Evolutionary conservation across 2,113 vertebrate species (phyloP), one percentile per base, ranked within the genome.

Genomic region (Ptychochromis oligacanthus): DNA sequence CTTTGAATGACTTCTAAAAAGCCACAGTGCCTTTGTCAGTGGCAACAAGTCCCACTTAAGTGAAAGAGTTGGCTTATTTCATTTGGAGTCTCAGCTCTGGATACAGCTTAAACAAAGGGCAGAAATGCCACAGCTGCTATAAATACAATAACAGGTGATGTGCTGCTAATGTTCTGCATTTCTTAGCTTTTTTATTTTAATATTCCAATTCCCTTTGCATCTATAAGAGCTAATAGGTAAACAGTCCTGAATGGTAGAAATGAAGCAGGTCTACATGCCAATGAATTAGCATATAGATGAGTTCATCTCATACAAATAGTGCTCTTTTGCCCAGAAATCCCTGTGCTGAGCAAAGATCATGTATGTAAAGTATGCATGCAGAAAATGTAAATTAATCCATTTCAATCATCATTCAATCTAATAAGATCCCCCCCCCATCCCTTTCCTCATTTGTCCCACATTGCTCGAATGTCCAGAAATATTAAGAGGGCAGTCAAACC

Each of bases 221-320:
- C 93, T 94, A 93, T 93, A 89, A 93, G 88, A 93, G 93, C 95
- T 96, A 96, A 96, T 96, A 95, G 94, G 96, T 96, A 96, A 96
- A 96, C 95, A 96, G 93, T 93, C 92, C 88, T 95, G 95, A 93
- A 95, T 93, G 92, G 92, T 87, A 94, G 93, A 95, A 95, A 95
- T 94, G 95, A 96, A 93, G 93, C 95, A 95, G 93, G 94, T 94
- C 94, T 95, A 95, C 94, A 95, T 95, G 92, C 92, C 93, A 93
- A 95, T 94, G 95, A 96, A 96, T 96, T 96, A 96, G 96, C 96
- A 96, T 96, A 96, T 96, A 96, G 95, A 96, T 96, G 95, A 96
- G 94, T 96, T 96, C 95, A 95, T 95, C 96, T 95, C 95, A 93
- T 95, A 95, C 95, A 96, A 96, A 96, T 96, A 95, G 94, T 93